phyloP scores from a whole-genome alignment of 2,113 vertebrate genomes.

The Saccopteryx leptura region DNA sequence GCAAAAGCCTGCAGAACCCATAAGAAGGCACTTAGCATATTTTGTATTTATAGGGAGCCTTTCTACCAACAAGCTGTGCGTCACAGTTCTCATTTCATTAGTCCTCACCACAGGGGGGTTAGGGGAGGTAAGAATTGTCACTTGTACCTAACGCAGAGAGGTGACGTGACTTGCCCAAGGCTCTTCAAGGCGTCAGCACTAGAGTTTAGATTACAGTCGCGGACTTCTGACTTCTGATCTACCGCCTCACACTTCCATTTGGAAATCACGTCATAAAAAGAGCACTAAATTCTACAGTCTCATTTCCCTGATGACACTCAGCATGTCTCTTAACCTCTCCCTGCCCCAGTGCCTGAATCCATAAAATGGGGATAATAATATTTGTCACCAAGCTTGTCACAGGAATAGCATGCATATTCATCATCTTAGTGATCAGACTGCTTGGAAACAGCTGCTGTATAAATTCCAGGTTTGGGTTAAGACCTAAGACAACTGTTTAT shows the following conservation, averaged over 20 bases:
- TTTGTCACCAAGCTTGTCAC: conserved; percentile 32
- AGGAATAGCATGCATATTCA: conserved; percentile 2
- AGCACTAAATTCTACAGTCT: background rate
- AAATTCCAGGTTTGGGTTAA: conserved; percentile 61
- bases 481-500: conserved; percentile 6
- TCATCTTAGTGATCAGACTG: conserved; percentile 22
- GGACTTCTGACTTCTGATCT: conserved; percentile 13
- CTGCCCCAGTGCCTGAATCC: conserved; percentile 60
- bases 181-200: background rate
- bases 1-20: background rate
- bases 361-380: conserved; percentile 62
- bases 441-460: conserved; percentile 16
- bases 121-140: conserved; percentile 45
- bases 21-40: background rate
- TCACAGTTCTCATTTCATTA: conserved; percentile 27
- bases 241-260: background rate
- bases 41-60: conserved; percentile 35
- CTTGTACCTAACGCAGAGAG: conserved; percentile 41
- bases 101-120: conserved; percentile 50
- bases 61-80: background rate
- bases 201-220: background rate
- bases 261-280: conserved; percentile 47
- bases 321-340: conserved; percentile 48
- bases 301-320: conserved; percentile 29
- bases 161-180: conserved; percentile 58